A percentile compares a stretch with the other conserved stretches of the same genome.
phyloP scores from a whole-genome alignment of 2,113 vertebrate genomes.

The Cynocephalus volans region DNA sequence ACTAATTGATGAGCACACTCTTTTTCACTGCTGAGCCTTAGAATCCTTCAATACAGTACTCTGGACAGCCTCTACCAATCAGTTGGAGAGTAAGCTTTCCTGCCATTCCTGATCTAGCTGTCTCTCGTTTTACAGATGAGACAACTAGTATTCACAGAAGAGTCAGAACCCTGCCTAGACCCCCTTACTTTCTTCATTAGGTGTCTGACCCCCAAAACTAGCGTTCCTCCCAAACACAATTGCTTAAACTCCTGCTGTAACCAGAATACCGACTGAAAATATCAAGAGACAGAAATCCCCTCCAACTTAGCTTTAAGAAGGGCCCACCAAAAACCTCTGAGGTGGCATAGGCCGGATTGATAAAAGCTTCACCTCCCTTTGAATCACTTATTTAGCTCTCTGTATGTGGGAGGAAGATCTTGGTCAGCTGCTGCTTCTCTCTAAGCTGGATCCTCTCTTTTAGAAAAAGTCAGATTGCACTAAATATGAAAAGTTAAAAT shows the following conservation, averaged over 20 bases:
- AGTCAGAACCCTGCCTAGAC: not conserved
- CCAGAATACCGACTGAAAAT: not conserved
- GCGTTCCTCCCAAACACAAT: not conserved
- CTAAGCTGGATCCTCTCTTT: not conserved
- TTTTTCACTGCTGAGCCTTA: not conserved
- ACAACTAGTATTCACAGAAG: not conserved
- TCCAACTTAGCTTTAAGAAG: not conserved
- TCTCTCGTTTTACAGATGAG: not conserved
- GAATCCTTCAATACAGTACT: not conserved
- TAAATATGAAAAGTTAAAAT: not conserved
- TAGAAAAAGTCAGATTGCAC: not conserved
- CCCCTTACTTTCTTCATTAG: not conserved
- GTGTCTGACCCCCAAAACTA: not conserved
- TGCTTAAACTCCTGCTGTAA: not conserved
- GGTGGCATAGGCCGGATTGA: not conserved
- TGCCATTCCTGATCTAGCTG: not conserved
- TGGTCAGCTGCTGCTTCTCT: not conserved
- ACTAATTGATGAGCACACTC: not conserved
- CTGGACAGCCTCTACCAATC: conserved; percentile 3
- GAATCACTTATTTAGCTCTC: not conserved
- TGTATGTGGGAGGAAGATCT: not conserved
- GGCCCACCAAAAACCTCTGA: not conserved
- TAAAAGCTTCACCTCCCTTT: not conserved
- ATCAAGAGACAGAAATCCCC: not conserved
- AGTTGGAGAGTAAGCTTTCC: not conserved